Base-by-base conservation (phyloP, 2,888 invertebrate genomes). In the Drosophila helvetica region DNA sequence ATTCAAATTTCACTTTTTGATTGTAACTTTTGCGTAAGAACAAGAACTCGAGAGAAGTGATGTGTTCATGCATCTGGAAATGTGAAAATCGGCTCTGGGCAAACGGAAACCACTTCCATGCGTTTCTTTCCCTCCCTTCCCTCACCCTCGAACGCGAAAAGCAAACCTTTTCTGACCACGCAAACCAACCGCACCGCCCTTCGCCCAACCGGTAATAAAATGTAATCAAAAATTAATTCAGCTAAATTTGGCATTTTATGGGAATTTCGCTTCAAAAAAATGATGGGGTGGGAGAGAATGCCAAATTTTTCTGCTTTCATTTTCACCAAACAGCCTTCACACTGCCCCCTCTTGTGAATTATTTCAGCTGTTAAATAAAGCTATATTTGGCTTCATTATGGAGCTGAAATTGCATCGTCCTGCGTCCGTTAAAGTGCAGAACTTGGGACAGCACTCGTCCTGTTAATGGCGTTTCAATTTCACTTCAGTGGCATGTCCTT, bases 181-280 rank as follows among this genome's bases (percentile, higher is more conserved):
- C 46, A 15, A 19, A 33, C 38, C 15, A 27, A 25, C 25, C 25
- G 25, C 25, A 27, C 27, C 27, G 12, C 15, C 15, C 12, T 38
- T 0, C 7, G 43, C 30, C 38, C n/a, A 38, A 52, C 42, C 45
- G 54, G 62, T 62, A 73, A 73, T 72, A 78, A 78, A 75, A 76
- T 33, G 60, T 65, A 77, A 83, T 73, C 75, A 75, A 64, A 80
- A 75, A 77, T 70, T 69, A 75, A 71, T 75, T 62, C 62, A 45
- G 61, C 64, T 69, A 56, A 73, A 68, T 71, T 70, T 58, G 50
- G 46, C 54, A 61, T 77, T 73, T 73, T 53, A 64, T 77, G 73
- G 57, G 77, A 48, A 62, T 73, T 70, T 70, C 63, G 15, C 33
- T 62, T 22, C 10, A 30, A 27, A 18, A 30, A 43, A 56, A 51